Base-by-base conservation (phyloP, 2,888 invertebrate species). In the Agriopis marginaria region DNA sequence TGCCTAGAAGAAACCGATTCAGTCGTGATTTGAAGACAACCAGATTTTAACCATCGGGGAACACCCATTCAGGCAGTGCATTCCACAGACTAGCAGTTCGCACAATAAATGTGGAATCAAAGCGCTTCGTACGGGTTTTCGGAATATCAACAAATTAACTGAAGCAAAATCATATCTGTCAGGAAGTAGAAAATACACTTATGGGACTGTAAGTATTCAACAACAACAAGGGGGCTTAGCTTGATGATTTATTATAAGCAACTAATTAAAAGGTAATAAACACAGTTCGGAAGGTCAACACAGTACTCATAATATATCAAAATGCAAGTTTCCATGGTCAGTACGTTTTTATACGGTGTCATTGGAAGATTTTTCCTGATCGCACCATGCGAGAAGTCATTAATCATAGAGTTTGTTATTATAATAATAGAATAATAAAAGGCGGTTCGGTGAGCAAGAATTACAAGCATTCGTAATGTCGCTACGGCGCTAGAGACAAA, bases 401-500 rank as follows among this genome's bases (percentile, higher is more conserved):
- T 60, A 68, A 71, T 71, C 66, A 66, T 49, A 40, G 58, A 23
- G 65, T 62, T 68, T 63, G 56, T 64, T 64, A 64, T 68, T 51
- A 50, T 62, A 47, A 66, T 56, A 51, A 66, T 71, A 68, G 66
- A 73, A 70, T 60, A 66, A 66, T 61, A 62, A 55, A n/a, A 61
- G 66, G 53, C 59, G 50, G 65, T 55, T 39, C 65, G 59, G 70
- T 70, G 63, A 68, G 64, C 68, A 77, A 75, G 73, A 77, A 79
- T 77, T 68, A 67, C 77, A 80, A 81, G 74, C 78, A 80, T 81
- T 79, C 73, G 75, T 79, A 77, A 68, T 68, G 79, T 75, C 73
- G 66, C 65, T 67, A 66, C 77, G 74, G 79, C 78, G 77, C 77
- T 79, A 77, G 74, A 82, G 79, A 84, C 86, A 86, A 86, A 87